A percentile compares a stretch with the other conserved stretches of the same genome.
Conservation (phyloP, 2,888 invertebrate species). For the Calliphora vomitoria region DNA sequence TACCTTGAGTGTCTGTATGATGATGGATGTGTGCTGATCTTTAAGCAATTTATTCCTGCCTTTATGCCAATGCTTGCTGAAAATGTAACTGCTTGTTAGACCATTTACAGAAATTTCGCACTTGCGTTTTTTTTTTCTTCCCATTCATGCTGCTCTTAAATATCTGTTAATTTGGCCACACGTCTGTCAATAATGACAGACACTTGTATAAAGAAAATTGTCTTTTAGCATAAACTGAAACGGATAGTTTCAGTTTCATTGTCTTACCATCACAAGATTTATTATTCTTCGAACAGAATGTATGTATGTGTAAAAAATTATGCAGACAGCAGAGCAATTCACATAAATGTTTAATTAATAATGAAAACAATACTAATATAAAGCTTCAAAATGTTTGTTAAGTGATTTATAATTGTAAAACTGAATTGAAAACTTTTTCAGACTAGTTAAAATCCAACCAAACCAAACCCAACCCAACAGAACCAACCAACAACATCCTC, state of each 20-base stretch:
- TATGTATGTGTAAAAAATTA: background rate
- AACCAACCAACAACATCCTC: slow-evolving; percentile 45
- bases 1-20: background rate
- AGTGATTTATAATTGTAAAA: slow-evolving; percentile 70
- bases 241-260: background rate
- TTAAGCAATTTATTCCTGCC: slow-evolving; percentile 7
- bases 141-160: background rate
- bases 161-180: slow-evolving; percentile 62
- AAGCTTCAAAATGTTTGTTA: slow-evolving; percentile 59
- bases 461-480: slow-evolving; percentile 11
- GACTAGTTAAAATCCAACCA: slow-evolving; percentile 3
- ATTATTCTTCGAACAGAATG: slow-evolving; percentile 12
- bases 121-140: slow-evolving; percentile 32
- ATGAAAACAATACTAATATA: slow-evolving; percentile 55
- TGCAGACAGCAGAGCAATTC: slow-evolving; percentile 4
- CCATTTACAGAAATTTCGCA: slow-evolving; percentile 53
- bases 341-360: slow-evolving; percentile 59
- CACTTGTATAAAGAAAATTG: background rate
- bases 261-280: background rate
- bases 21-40: slow-evolving; percentile 23
- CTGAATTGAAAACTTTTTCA: slow-evolving; percentile 46
- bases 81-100: slow-evolving; percentile 28
- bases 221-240: slow-evolving; percentile 6
- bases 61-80: background rate
- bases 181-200: slow-evolving; percentile 37